Percentiles rank a stretch among this genome's conserved stretches.
These are phyloP conservation scores for Hypomesus transpacificus DNA, from an alignment of 2,113 vertebrate genomes.

Conservation along the genomic window DNA sequence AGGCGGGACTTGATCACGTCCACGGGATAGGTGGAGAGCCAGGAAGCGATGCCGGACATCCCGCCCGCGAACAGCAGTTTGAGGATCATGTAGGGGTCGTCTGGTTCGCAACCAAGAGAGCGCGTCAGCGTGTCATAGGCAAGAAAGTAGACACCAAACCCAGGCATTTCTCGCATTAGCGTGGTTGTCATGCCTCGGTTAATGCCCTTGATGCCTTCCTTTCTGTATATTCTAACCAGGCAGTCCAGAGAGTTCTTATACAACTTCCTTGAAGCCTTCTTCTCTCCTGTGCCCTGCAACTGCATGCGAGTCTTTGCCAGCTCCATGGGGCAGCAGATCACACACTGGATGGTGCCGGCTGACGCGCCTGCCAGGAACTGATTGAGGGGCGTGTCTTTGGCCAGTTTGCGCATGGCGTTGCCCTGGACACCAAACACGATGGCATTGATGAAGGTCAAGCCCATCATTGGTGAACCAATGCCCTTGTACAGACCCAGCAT, in stretches of 20 bases:
- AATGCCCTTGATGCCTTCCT: conserved; percentile 83
- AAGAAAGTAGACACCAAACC: conserved; percentile 94
- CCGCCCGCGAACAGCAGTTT: conserved; percentile 92
- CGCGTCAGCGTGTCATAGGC: conserved; percentile 88
- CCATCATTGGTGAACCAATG: conserved; percentile 97
- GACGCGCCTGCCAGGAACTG: conserved; percentile 93
- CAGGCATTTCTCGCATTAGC: conserved; percentile 86
- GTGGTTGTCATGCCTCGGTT: conserved; percentile 93
- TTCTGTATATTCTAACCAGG: conserved; percentile 85
- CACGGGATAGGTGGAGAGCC: conserved; percentile 91
- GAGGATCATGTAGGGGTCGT: conserved; percentile 85
- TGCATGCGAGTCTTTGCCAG: conserved; percentile 98
- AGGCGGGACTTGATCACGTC: conserved; percentile 96
- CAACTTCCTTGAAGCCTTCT: conserved; percentile 73
- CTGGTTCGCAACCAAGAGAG: conserved; percentile 83
- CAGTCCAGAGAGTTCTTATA: conserved; percentile 96
- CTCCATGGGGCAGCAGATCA: conserved; percentile 98
- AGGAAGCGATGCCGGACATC: conserved; percentile 89
- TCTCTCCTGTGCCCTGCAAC: conserved; percentile 86
- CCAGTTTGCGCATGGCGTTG: conserved; percentile 83
- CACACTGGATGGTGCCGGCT: conserved; percentile 87
- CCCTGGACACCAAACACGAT: conserved; percentile 96
- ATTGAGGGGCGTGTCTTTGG: conserved; percentile 85
- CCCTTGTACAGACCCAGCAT: conserved; percentile 91
- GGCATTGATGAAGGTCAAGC: conserved; percentile 96